These are phyloP conservation scores for Porites australiensis DNA, from an alignment of 64 coral and sea anemone genomes.

Conservation along the genomic window DNA sequence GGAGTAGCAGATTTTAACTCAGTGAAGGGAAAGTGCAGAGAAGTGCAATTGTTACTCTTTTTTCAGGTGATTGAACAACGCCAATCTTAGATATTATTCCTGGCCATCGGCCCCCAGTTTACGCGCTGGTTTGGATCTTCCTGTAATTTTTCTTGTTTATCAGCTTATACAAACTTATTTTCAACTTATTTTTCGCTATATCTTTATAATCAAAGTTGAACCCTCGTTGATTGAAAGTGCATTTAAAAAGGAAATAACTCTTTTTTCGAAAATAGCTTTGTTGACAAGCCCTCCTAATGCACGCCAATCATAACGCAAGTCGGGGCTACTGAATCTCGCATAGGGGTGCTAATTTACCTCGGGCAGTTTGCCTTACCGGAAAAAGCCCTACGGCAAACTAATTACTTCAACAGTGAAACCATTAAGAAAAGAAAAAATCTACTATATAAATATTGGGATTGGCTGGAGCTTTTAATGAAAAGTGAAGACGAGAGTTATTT, in stretches of 20 bases:
- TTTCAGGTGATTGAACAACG: no score
- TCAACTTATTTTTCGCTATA: no score
- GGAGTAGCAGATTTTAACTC: no score
- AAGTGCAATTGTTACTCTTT: no score
- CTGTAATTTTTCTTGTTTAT: no score
- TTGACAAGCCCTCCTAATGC: not conserved
- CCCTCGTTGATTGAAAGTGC: not conserved
- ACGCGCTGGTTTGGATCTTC: no score
- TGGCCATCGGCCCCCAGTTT: no score
- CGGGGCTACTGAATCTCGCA: not conserved
- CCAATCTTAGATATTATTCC: no score
- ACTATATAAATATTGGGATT: constrained; percentile 37
- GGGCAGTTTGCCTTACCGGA: constrained; percentile 1
- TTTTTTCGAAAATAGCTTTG: not conserved
- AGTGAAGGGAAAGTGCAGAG: no score
- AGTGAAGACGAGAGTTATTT: not conserved
- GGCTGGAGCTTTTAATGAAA: not conserved
- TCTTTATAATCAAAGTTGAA: not conserved
- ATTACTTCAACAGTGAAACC: constrained; percentile 21
- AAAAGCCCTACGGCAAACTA: constrained; percentile 15
- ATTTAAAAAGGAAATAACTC: not conserved
- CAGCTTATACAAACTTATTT: no score
- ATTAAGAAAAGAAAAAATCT: constrained; percentile 5
- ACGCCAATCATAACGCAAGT: not conserved
- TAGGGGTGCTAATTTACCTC: constrained; percentile 32